These are phyloP conservation scores for Sycobia sp. DNA, from an alignment of 1,140 invertebrate genomes.

Conservation along the genomic window DNA sequence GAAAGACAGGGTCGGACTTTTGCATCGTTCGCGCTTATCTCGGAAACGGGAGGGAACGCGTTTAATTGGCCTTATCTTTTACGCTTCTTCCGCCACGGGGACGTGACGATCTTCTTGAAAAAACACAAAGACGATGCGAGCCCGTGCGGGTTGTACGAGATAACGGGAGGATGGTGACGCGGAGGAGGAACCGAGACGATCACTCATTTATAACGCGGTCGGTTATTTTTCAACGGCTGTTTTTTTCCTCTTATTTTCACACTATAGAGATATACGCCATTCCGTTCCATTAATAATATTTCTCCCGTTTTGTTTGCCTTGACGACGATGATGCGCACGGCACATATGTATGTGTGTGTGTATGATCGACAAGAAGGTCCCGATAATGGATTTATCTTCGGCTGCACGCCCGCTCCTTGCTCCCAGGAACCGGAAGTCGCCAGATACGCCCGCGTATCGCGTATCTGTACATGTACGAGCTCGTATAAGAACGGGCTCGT, in stretches of 20 bases:
- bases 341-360: too few species aligned
- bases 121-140: slow-evolving; percentile 28
- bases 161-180: too few species aligned
- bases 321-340: not conserved
- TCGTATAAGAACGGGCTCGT: slow-evolving; percentile 17
- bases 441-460: slow-evolving; percentile 22
- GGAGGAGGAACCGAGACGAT: slow-evolving; percentile 13
- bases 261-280: too few species aligned
- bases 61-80: slow-evolving; percentile 10
- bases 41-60: too few species aligned
- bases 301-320: slow-evolving; percentile 22
- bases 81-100: slow-evolving; percentile 12
- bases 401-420: slow-evolving; percentile 14
- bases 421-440: slow-evolving; percentile 30
- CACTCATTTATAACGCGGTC: too few species aligned
- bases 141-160: not conserved
- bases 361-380: too few species aligned
- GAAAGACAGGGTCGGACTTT: too few species aligned
- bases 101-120: slow-evolving; percentile 11
- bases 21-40: too few species aligned
- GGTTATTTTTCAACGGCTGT: too few species aligned
- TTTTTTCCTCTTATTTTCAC: too few species aligned
- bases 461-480: too few species aligned
- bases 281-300: slow-evolving; percentile 28
- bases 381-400: slow-evolving; percentile 24